These are phyloP conservation scores for Ranitomeya imitator DNA, from an alignment of 2,113 vertebrate genomes.

Conservation along the genomic window DNA sequence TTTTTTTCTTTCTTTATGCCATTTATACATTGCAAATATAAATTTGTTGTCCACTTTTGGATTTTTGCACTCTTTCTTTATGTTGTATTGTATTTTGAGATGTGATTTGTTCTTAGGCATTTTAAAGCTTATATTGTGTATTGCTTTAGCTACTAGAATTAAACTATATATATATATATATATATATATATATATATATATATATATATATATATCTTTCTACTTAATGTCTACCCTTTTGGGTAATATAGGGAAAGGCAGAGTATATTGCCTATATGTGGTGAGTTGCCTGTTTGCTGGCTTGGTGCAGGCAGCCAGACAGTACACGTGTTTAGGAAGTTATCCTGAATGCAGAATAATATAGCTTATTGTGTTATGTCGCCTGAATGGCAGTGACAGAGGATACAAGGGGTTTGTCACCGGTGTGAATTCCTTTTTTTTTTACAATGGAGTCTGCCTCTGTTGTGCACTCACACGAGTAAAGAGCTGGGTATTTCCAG, in stretches of 20 bases:
- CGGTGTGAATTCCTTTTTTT: conserved; percentile 12
- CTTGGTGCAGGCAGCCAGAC: conserved; percentile 8
- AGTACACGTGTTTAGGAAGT: conserved; percentile 52
- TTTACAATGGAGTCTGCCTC: conserved; percentile 62
- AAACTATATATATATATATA: no score
- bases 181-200: no score
- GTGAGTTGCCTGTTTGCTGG: background rate
- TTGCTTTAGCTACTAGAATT: background rate
- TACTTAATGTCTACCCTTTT: background rate
- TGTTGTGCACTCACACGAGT: conserved; percentile 59
- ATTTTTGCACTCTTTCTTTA: background rate
- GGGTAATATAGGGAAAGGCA: background rate
- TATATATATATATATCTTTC: no score
- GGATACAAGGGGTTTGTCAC: conserved; percentile 46
- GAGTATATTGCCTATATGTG: background rate
- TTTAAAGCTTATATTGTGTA: background rate
- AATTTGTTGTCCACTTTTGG: no score
- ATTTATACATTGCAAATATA: no score
- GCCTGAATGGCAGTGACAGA: conserved; percentile 19
- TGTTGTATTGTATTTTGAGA: background rate
- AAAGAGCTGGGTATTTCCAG: background rate
- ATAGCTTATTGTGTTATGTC: conserved; percentile 37
- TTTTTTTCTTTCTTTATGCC: no score
- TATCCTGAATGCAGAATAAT: conserved; percentile 27
- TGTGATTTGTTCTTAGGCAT: background rate